Evolutionary conservation across 2,113 vertebrate genomes (phyloP).

Genomic region (Fukomys damarensis): DNA sequence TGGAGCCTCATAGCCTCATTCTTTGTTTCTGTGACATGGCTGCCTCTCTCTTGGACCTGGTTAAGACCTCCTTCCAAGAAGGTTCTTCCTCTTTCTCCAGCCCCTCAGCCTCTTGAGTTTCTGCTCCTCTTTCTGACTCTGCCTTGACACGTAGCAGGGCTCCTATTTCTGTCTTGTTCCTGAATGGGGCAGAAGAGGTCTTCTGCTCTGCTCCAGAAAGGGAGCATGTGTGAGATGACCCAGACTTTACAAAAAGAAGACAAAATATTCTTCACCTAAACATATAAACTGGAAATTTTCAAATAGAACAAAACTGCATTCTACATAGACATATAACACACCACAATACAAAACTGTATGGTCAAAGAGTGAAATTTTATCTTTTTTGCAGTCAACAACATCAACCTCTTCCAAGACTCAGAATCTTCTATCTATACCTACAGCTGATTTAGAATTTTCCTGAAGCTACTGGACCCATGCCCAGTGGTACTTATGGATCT

Average conservation of each 20-base stretch:
- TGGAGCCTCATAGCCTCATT: not conserved
- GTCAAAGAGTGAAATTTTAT: not conserved
- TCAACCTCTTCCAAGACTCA: not conserved
- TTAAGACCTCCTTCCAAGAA: not conserved
- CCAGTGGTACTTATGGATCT: not conserved
- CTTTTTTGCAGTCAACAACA: not conserved
- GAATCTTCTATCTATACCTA: not conserved
- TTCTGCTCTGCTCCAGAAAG: fast-evolving
- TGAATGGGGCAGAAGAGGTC: not conserved
- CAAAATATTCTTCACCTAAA: not conserved
- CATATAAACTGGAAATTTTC: not conserved
- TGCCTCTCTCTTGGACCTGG: not conserved
- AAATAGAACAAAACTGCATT: not conserved
- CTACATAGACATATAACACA: not conserved
- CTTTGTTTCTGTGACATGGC: not conserved
- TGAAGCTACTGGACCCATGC: not conserved
- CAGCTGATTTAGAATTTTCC: not conserved
- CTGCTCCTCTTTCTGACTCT: not conserved
- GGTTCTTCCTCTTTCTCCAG: not conserved
- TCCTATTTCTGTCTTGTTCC: not conserved
- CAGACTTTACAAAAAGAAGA: not conserved
- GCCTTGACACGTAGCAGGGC: fast-evolving
- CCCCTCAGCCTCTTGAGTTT: no score
- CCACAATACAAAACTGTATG: not conserved
- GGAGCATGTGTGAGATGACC: not conserved